A percentile compares a stretch with the other conserved stretches of the same genome.
These are phyloP conservation scores for Rotaria magnacalcarata DNA, from an alignment of 2,888 invertebrate genomes.

Conservation along the genomic window DNA sequence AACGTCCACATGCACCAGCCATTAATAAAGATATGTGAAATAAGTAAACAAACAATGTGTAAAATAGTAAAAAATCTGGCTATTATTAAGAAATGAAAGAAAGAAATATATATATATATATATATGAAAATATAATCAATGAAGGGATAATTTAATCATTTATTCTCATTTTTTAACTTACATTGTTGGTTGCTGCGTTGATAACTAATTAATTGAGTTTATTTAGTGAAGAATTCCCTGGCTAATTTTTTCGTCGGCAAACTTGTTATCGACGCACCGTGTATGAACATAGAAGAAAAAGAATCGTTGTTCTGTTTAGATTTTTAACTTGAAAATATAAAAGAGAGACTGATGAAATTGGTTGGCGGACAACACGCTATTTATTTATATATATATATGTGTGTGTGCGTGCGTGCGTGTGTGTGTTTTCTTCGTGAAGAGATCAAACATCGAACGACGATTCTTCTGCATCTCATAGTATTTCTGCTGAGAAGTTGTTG, in stretches of 20 bases:
- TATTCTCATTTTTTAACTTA: background rate
- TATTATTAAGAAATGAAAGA: background rate
- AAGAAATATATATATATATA: background rate
- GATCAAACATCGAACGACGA: background rate
- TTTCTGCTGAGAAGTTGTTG: background rate
- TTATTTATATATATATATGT: background rate
- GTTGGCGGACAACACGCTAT: background rate
- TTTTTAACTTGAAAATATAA: too few relatives aligned
- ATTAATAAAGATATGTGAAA: background rate
- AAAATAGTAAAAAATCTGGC: background rate
- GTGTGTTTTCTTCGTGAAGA: background rate
- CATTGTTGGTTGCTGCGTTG: background rate
- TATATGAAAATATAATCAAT: background rate
- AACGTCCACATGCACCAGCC: slow-evolving; percentile 13
- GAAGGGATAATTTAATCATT: background rate
- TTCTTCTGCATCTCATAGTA: background rate
- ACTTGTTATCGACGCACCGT: background rate
- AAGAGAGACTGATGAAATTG: background rate
- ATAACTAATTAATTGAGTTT: too few relatives aligned
- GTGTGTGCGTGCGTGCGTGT: background rate
- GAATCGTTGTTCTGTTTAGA: background rate
- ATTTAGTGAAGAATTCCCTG: too few relatives aligned
- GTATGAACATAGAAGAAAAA: background rate
- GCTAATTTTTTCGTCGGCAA: background rate
- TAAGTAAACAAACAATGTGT: too few relatives aligned